Conservation (phyloP, 2,113 vertebrate genomes). For the Sminthopsis crassicaudata region DNA sequence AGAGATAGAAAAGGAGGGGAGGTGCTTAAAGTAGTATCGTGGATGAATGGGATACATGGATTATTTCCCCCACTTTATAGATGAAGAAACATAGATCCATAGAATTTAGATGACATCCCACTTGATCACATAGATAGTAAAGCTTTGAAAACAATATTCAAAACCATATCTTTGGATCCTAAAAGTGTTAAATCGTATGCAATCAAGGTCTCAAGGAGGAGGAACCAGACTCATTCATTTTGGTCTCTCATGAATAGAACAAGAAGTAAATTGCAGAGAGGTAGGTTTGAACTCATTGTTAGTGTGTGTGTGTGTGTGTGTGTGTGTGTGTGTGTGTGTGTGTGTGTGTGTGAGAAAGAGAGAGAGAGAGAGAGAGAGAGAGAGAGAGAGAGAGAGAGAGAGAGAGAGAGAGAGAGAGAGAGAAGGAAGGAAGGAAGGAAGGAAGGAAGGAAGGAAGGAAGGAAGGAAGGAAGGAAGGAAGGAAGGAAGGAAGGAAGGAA, state of each 20-base stretch:
- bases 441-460: no score
- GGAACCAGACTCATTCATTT: background rate
- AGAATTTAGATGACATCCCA: background rate
- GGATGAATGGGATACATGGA: accelerated
- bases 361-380: no score
- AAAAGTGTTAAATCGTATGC: background rate
- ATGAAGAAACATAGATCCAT: background rate
- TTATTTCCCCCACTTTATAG: background rate
- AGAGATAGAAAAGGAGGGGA: background rate
- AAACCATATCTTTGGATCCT: background rate
- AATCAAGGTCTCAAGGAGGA: background rate
- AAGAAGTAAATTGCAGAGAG: background rate
- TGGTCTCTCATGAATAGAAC: background rate
- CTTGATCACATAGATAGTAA: background rate
- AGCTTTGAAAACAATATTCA: background rate
- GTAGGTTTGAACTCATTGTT: background rate
- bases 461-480: no score
- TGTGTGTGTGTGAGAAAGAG: no score
- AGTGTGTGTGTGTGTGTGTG: background rate
- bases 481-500: no score
- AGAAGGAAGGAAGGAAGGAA: no score
- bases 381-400: no score
- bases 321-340: no score
- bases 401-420: no score
- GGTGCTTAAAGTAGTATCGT: background rate